Percentiles rank a stretch among this genome's conserved stretches.
Conservation (phyloP, 1,140 invertebrate species). For the Drosophila pseudoobscura region DNA sequence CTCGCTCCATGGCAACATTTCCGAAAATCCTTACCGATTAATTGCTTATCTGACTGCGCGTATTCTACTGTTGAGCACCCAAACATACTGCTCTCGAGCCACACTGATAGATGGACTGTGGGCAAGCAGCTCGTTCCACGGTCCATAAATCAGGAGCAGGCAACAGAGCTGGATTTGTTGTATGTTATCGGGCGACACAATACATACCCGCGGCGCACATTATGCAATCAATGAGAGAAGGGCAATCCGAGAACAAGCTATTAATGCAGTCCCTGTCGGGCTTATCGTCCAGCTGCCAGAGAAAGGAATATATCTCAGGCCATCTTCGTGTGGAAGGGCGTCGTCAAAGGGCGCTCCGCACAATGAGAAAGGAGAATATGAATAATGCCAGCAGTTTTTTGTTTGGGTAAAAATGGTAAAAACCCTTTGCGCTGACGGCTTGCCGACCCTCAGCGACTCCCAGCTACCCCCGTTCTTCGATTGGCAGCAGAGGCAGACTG, state of each 20-base stretch:
- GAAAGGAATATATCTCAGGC: constrained; percentile 36
- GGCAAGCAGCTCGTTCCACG: background rate
- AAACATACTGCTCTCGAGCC: background rate
- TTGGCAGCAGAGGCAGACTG: constrained; percentile 11
- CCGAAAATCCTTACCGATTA: too few relatives aligned
- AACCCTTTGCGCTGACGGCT: constrained; percentile 32
- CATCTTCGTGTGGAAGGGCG: constrained; percentile 13
- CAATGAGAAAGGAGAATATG: constrained; percentile 43
- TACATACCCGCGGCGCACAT: constrained; percentile 10
- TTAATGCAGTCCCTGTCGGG: constrained; percentile 48
- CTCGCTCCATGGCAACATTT: too few relatives aligned
- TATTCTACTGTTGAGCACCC: background rate
- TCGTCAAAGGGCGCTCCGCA: background rate
- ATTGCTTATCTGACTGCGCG: too few relatives aligned
- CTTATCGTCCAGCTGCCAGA: constrained; percentile 31
- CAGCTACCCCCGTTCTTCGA: constrained; percentile 20
- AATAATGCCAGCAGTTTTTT: constrained; percentile 41
- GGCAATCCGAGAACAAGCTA: constrained; percentile 26
- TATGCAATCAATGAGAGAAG: constrained; percentile 34
- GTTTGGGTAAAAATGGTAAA: constrained; percentile 5
- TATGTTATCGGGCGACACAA: constrained; percentile 24
- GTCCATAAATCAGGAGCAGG: constrained; percentile 33
- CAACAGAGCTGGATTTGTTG: constrained; percentile 1
- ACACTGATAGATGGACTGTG: constrained; percentile 11
- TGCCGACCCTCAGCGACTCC: background rate